Base-by-base conservation (phyloP, 2,797 vertebrate genomes). In the Bufotes viridis region DNA sequence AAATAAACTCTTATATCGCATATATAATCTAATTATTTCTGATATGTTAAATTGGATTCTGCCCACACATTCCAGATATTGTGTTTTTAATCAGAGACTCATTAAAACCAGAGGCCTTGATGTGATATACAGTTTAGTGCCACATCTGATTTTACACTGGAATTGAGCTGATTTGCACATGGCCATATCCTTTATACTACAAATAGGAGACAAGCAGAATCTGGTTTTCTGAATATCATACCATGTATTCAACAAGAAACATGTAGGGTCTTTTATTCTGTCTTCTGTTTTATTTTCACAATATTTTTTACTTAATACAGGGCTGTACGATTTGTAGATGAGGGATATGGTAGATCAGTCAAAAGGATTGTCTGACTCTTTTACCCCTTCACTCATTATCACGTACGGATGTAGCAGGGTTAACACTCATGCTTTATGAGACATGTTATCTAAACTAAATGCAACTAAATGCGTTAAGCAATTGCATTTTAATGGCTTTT, bases 61-160 rank as follows among this genome's bases (percentile, higher is more conserved):
- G 78, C 78, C 75, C 75, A 78, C 75, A 78, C 75, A 78, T 55
- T 13, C 75, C 51, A 55, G 75, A 78, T 42, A 78, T 78, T 78
- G 24, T 78, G 49, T 55, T 53, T 78, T 51, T 10, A 78, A 78
- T n/a, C 75, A 55, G 51, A 78, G 49, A 9, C n/a, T 80, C 57
- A 80, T 80, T 80, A 80, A 80, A 61, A 78, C 51, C 75, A 78
- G 75, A 60, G 78, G 78, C 24, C 17, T 61, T 42, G 10, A 61
- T 80, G 57, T 80, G 18, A 80, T 80, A 57, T 29, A 58, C 53
- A 79, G 53, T 80, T 80, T 80, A 80, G 57, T 60, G 78, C 29
- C 58, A 80, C 78, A 80, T 80, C n/a, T 61, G 26, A 80, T 80
- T 80, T 78, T 78, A 78, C 75, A 78, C 51, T 78, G 75, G n/a